A percentile compares a stretch with the other conserved stretches of the same genome.
Conservation (phyloP, 1,140 invertebrate genomes). For the Tribolium madens region DNA sequence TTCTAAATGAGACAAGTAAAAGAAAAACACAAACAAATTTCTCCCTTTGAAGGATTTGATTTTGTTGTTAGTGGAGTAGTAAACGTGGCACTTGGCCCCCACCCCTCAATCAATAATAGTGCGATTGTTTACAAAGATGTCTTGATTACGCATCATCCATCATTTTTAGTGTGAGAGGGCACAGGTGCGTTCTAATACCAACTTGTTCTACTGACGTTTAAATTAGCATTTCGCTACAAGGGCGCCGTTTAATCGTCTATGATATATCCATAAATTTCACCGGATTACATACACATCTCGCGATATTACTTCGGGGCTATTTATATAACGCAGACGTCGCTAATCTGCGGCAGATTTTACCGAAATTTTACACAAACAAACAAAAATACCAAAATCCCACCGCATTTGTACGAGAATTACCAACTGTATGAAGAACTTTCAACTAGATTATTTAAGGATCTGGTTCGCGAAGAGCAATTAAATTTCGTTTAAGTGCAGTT, state of each 20-base stretch:
- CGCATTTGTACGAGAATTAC: background rate
- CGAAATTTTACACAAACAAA: background rate
- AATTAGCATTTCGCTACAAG: slow-evolving; percentile 25
- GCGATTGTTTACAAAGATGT: slow-evolving; percentile 24
- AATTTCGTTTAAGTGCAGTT: slow-evolving; percentile 9
- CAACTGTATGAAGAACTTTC: background rate
- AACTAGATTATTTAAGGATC: background rate
- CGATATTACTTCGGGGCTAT: slow-evolving; percentile 23
- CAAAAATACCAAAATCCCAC: background rate
- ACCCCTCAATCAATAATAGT: background rate
- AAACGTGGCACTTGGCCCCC: background rate
- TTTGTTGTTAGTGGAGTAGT: background rate
- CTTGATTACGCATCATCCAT: slow-evolving; percentile 22
- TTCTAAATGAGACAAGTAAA: background rate
- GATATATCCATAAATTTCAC: slow-evolving; percentile 43
- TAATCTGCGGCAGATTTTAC: background rate
- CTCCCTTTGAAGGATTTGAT: background rate
- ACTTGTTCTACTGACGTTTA: slow-evolving; percentile 34
- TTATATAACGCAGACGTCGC: slow-evolving; percentile 1
- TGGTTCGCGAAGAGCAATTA: background rate
- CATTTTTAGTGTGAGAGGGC: slow-evolving; percentile 30
- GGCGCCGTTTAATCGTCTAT: slow-evolving; percentile 41
- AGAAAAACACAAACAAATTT: background rate
- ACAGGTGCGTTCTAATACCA: slow-evolving; percentile 28
- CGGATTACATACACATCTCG: slow-evolving; percentile 34